Percentiles rank a stretch among this genome's conserved stretches.
phyloP scores from a whole-genome alignment of 2,113 vertebrate genomes.

The Porphyrio hochstetteri region DNA sequence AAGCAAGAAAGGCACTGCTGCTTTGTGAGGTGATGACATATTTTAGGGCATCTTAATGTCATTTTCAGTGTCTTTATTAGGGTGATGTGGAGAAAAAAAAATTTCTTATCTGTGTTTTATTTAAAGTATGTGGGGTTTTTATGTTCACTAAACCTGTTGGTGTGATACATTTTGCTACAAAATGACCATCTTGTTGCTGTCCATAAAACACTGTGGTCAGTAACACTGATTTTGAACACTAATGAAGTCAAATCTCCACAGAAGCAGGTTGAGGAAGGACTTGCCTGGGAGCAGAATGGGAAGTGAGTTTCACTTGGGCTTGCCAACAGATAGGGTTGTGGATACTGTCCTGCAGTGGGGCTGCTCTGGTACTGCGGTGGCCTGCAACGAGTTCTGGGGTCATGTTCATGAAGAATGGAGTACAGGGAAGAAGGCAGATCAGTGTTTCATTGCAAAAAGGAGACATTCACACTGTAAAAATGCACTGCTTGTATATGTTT shows the following conservation, averaged over 20 bases:
- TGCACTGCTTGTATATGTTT: neutral
- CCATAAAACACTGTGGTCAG: neutral
- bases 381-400: accelerated
- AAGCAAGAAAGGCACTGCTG: neutral
- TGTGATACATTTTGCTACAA: neutral
- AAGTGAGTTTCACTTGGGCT: neutral
- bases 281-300: neutral
- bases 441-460: neutral
- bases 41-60: neutral
- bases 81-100: neutral
- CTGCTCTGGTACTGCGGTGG: neutral
- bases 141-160: neutral
- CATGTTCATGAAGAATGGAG: neutral
- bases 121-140: neutral
- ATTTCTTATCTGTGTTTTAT: neutral
- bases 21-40: neutral
- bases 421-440: neutral
- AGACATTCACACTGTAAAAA: neutral
- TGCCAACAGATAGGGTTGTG: neutral
- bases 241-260: neutral
- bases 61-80: neutral
- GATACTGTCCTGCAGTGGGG: neutral
- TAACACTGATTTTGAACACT: neutral
- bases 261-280: neutral
- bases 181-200: neutral